Conservation (phyloP, 2,888 invertebrate species). For the Philereme vetulata region DNA sequence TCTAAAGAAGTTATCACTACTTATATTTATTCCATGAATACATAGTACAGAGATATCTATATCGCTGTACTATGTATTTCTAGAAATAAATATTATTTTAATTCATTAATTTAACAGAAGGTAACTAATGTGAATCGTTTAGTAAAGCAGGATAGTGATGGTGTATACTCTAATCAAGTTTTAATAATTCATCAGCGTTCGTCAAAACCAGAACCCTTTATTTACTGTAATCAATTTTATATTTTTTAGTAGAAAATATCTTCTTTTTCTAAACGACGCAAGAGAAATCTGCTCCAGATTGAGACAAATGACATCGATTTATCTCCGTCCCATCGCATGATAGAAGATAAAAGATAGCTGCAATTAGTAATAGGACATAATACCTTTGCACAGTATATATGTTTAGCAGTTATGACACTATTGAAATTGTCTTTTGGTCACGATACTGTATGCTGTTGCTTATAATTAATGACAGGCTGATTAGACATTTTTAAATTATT, state of each 20-base stretch:
- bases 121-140: too few species aligned
- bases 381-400: slow-evolving; percentile 13
- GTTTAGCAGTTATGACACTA: background rate
- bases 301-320: slow-evolving; percentile 34
- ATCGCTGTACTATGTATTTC: too few species aligned
- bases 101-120: too few species aligned
- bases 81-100: too few species aligned
- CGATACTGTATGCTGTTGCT: background rate
- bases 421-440: slow-evolving; percentile 1
- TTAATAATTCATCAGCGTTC: slow-evolving; percentile 4
- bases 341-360: slow-evolving; percentile 29
- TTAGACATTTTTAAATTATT: too few species aligned
- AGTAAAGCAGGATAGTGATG: too few species aligned
- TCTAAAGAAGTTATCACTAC: too few species aligned
- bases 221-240: slow-evolving; percentile 6
- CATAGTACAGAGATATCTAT: too few species aligned
- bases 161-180: background rate
- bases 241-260: slow-evolving; percentile 15
- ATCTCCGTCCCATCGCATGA: slow-evolving; percentile 34
- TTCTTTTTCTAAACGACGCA: slow-evolving; percentile 17
- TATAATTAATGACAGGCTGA: too few species aligned
- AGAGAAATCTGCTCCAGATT: slow-evolving; percentile 29
- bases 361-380: slow-evolving; percentile 28
- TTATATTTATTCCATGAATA: too few species aligned
- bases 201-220: slow-evolving; percentile 10